Base-by-base conservation (phyloP, 2,113 vertebrate species). In the Tragelaphus buxtoni region DNA sequence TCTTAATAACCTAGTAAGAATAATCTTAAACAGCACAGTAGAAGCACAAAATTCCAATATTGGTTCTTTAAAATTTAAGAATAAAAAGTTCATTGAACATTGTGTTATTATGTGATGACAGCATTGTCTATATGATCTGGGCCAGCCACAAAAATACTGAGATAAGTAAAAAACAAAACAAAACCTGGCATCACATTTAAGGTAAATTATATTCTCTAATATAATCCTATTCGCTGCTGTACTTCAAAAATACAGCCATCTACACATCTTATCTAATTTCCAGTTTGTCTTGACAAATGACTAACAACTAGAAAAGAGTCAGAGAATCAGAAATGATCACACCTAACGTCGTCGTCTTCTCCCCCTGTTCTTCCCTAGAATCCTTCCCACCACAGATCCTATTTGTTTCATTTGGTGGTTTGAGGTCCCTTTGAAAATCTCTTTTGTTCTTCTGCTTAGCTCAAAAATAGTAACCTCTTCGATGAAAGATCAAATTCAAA, bases 361-460 rank as follows among this genome's bases (percentile, higher is more conserved):
- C 11, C 42, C 49, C 35, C 42, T 6, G 10, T 56, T 77, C 20
- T 39, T 22, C 18, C 49, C 51, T 0, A 1, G n/a, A 81, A 17
- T 9, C 49, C 47, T 49, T 35, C 32, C 26, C 51, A 42, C 14
- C 35, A 26, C 0, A 4, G 7, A 1, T 81, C 14, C 35, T 87
- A 20, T 53, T 77, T 86, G 58, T 81, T 65, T 94, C 76, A 47
- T 28, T 39, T 49, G 11, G 20, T 63, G 17, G 12, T 45, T 30
- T 63, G 81, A 39, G 17, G 42, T 42, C 65, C 80, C 81, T 94
- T 32, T 88, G 81, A 83, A 96, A 92, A 86, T 79, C 79, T 94
- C 90, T 72, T 97, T 97, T 97, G 90, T 96, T 91, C 90, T 91
- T 74, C 45, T 77, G 80, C 47, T 32, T 84, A 82, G 14, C 47